Evolutionary conservation across 1,140 invertebrate species (phyloP), one percentile per base, ranked within the genome.

Genomic region (Pinna nobilis): DNA sequence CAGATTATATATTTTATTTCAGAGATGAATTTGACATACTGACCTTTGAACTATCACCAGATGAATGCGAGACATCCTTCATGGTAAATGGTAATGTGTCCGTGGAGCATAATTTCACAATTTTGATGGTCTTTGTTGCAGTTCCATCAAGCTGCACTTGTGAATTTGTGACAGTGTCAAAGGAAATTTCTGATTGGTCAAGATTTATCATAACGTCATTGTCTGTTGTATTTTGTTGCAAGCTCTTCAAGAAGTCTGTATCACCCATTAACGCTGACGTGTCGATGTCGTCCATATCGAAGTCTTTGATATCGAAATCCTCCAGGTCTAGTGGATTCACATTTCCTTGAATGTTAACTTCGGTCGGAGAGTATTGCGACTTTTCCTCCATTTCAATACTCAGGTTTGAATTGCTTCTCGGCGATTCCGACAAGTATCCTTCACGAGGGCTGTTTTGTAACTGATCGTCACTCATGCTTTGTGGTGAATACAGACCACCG

Each of bases 31-130:
- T n/a, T n/a, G n/a, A n/a, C n/a, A n/a, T n/a, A n/a, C n/a, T n/a
- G n/a, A n/a, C n/a, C n/a, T n/a, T n/a, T n/a, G n/a, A n/a, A n/a
- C n/a, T n/a, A n/a, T n/a, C n/a, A n/a, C 74, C 44, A 57, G 65
- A 70, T 57, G 49, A 20, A n/a, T 55, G 57, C 18, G 51, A 35
- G 5, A 83, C 64, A 44, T 84, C 83, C 66, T 83, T 82, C 77
- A 84, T 75, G 15, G 83, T 83, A 61, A 84, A 84, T 11, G 83
- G 83, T 44, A 84, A 55, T 11, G 70, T 78, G 51, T 80, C 71
- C 9, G 33, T 73, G 20, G 64, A 32, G 11, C 67, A 64, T 7
- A 80, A 66, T 66, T 81, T 78, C 25, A 82, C 77, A 35, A 63
- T 80, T 74, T 77, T 77, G 33, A 73, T 74, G 9, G 53, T 77